phyloP scores from a whole-genome alignment of 1,140 invertebrate species.

The Drosophila arawakana region DNA sequence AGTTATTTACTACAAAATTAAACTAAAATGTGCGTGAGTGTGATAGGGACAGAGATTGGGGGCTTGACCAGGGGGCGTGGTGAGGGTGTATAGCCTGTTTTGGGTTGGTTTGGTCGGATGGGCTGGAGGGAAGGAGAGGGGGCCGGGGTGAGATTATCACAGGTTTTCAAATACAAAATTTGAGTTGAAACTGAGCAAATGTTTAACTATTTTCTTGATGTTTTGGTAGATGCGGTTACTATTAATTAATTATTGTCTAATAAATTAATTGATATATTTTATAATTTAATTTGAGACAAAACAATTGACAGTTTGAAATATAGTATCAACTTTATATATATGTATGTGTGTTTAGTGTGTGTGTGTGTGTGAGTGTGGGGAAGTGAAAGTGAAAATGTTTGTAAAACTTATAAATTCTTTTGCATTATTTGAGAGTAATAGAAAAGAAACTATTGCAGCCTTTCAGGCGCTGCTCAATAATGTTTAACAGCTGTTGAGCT shows the following conservation, averaged over 20 bases:
- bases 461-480: conserved; percentile 40
- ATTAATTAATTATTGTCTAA: conserved; percentile 46
- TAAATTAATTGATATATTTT: conserved; percentile 38
- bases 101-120: too few species aligned
- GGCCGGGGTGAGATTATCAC: conserved; percentile 64
- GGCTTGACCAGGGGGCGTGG: conserved; percentile 1
- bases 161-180: conserved; percentile 61
- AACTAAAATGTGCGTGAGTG: conserved; percentile 50
- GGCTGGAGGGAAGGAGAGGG: not conserved
- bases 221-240: conserved; percentile 25
- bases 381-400: conserved; percentile 3
- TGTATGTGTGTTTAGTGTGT: conserved; percentile 6
- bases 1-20: conserved; percentile 60
- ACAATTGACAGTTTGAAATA: conserved; percentile 53
- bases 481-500: conserved; percentile 1
- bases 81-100: conserved; percentile 7
- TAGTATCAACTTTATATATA: conserved; percentile 35
- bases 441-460: conserved; percentile 38
- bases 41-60: not conserved
- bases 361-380: conserved; percentile 14
- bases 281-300: conserved; percentile 74
- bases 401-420: conserved; percentile 53
- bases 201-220: conserved; percentile 1
- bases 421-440: conserved; percentile 8
- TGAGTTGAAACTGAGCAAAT: conserved; percentile 12